Evolutionary conservation across 1,140 invertebrate species (phyloP).

Genomic region (Dreissena polymorpha): DNA sequence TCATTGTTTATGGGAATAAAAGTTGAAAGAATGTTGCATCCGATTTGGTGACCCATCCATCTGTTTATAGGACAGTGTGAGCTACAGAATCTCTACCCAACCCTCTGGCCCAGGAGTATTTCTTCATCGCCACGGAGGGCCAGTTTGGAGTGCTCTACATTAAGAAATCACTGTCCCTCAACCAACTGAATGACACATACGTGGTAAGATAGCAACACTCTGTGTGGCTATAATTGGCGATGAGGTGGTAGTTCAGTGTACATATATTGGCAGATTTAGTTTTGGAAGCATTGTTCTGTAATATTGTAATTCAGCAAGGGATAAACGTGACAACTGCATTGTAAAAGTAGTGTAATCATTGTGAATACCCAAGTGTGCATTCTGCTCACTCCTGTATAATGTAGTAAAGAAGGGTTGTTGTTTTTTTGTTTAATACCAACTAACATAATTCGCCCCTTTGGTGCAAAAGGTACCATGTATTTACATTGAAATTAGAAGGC

Average conservation of each 20-base stretch:
- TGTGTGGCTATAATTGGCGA: neutral
- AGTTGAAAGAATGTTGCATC: neutral
- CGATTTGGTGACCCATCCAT: neutral
- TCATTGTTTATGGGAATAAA: neutral
- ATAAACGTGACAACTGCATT: too few species aligned
- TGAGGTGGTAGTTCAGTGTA: neutral
- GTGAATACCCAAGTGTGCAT: too few species aligned
- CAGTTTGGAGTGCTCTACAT: conserved; percentile 4
- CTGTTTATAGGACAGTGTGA: conserved; percentile 25
- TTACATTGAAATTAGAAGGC: too few species aligned
- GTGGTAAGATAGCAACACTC: conserved; percentile 12
- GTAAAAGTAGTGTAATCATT: too few species aligned
- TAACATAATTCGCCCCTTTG: too few species aligned
- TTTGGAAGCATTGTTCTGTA: too few species aligned
- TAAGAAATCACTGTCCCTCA: conserved; percentile 22
- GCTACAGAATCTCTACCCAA: conserved; percentile 28
- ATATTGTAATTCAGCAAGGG: too few species aligned
- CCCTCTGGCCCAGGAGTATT: conserved; percentile 10
- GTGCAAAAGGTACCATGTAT: too few species aligned
- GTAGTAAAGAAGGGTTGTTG: too few species aligned
- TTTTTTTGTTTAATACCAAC: too few species aligned
- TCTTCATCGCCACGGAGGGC: conserved; percentile 15
- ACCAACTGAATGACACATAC: conserved; percentile 38
- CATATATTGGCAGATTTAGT: too few species aligned
- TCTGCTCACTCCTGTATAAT: too few species aligned